phyloP scores from a whole-genome alignment of 2,113 vertebrate species.

The Cathartes aura region DNA sequence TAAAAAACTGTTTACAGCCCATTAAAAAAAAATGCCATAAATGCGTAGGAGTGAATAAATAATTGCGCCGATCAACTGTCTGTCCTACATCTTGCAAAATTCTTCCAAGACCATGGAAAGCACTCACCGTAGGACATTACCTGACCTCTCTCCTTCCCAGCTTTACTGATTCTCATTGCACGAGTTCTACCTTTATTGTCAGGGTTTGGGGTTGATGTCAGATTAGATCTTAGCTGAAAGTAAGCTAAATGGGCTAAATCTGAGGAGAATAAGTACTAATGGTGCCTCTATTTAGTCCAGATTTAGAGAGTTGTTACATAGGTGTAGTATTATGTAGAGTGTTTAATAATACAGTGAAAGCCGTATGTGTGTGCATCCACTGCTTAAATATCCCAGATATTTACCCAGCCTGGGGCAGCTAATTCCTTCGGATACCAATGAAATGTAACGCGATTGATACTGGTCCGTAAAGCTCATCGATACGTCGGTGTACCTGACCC shows the following conservation, averaged over 20 bases:
- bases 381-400: not conserved
- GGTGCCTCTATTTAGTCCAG: not conserved
- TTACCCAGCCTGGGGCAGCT: not conserved
- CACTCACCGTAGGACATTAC: rapidly evolving
- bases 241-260: not conserved
- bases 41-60: not conserved
- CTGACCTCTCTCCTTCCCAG: not conserved
- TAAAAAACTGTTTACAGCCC: rapidly evolving
- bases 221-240: not conserved
- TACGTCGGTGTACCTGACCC: rapidly evolving
- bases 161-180: not conserved
- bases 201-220: too few species aligned
- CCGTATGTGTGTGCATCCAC: rapidly evolving
- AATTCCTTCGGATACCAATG: not conserved
- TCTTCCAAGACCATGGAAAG: rapidly evolving
- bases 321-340: not conserved
- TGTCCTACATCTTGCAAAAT: not conserved
- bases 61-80: rapidly evolving
- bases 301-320: not conserved
- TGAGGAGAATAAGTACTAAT: not conserved
- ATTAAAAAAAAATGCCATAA: not conserved
- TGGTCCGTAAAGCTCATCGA: rapidly evolving
- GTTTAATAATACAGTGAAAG: not conserved
- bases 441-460: rapidly evolving
- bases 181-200: not conserved